Percentiles rank a stretch among this genome's conserved stretches.
These are phyloP conservation scores for Phodopus roborovskii DNA, from an alignment of 2,113 vertebrate genomes.

Conservation along the genomic window DNA sequence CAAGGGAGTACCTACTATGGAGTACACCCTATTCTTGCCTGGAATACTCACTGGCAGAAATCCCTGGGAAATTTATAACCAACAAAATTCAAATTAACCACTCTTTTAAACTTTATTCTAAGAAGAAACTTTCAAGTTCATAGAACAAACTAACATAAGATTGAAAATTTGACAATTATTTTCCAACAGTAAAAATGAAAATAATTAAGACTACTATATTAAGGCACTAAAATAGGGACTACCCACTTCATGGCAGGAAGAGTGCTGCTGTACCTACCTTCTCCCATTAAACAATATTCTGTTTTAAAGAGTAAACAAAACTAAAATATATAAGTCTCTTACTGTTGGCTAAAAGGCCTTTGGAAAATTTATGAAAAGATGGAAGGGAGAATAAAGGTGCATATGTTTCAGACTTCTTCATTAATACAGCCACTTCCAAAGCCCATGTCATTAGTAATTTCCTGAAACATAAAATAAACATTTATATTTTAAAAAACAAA, in stretches of 20 bases:
- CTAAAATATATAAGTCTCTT: constrained; percentile 77
- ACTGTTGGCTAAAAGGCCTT: constrained; percentile 96
- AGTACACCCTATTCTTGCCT: background rate
- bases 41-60: background rate
- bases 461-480: constrained; percentile 85
- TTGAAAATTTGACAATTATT: constrained; percentile 12
- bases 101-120: background rate
- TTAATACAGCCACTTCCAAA: constrained; percentile 94
- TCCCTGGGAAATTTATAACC: background rate
- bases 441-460: constrained; percentile 97
- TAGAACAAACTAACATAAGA: background rate
- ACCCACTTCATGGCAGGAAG: background rate
- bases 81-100: constrained; percentile 8
- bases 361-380: constrained; percentile 97
- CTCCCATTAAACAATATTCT: background rate
- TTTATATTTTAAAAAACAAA: background rate
- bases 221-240: constrained; percentile 7
- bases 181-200: constrained; percentile 3
- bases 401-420: constrained; percentile 99
- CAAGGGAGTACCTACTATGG: background rate
- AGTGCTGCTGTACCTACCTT: background rate
- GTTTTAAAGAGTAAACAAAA: constrained; percentile 29
- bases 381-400: constrained; percentile 95
- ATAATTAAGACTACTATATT: background rate
- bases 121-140: background rate